Base-by-base conservation (phyloP, 2,888 invertebrate species). In the Epirrhoe tristata region DNA sequence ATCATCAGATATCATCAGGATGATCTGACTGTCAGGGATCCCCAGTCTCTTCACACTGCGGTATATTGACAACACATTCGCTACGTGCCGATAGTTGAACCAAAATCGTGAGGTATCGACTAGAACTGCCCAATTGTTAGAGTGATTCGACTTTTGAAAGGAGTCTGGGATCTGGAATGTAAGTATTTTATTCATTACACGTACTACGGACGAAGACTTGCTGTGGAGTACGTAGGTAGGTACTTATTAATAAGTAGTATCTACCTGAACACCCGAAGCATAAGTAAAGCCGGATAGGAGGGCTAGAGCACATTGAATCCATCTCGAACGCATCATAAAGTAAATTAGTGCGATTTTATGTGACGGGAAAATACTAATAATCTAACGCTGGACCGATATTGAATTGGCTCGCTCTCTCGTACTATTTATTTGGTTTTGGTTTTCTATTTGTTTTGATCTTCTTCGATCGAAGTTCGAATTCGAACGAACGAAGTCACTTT, bases 1-100 rank as follows among this genome's bases (percentile, higher is more conserved):
- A 84, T 99, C 99, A 89, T 99, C 99, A 1, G 99, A 99, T 73
- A 99, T 96, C 99, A 99, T 99, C 63, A 99, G 90, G 74, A 99
- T 99, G 63, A 99, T 99, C 88, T 99, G 99, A 65, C 97, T 97
- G 87, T 99, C 99, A 0, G 99, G 99, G 77, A 99, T 99, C n/a
- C 99, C 99, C 4, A 99, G 94, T 14, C 99, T 94, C 89, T 99
- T 99, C 0, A 99, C 99, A 84, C 99, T 99, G 10, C 99, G 95
- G 86, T 99, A 99, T 71, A 99, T 98, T 0, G 99, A 99, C 16
- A 99, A 90, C 0, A 99, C 99, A 88, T 99, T 99, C 4, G 99
- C 99, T 36, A 99, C 99, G 95, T 99, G 99, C 6, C 99, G 96
- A 88, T 99, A 99, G 88, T 99, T 99, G 85, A 99, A 99, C 99